These are phyloP conservation scores for Mayetiola destructor DNA, from an alignment of 2,888 invertebrate genomes.

Conservation along the genomic window DNA sequence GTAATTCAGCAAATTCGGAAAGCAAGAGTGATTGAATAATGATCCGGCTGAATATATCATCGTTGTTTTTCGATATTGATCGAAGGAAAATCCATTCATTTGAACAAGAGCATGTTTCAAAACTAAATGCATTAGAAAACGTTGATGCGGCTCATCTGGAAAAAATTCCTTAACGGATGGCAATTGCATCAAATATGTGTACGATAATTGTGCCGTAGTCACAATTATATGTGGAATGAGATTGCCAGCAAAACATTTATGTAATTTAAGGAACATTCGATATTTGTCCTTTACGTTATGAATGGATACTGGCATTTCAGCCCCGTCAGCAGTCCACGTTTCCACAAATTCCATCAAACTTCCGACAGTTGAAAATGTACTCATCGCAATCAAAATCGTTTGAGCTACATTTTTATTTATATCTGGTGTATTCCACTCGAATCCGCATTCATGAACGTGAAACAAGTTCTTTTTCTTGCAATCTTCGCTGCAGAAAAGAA, in stretches of 20 bases:
- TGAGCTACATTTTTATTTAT: background rate
- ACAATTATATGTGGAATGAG: too few relatives aligned
- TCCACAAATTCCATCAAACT: conserved; percentile 2
- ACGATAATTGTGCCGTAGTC: too few relatives aligned
- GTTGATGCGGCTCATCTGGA: background rate
- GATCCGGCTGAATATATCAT: background rate
- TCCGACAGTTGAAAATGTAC: background rate
- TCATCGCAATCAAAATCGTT: background rate
- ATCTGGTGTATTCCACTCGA: background rate
- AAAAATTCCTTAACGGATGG: background rate
- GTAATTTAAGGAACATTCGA: background rate
- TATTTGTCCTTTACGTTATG: background rate
- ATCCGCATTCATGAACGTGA: background rate
- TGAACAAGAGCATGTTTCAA: background rate
- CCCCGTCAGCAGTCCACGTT: background rate
- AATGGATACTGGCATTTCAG: background rate
- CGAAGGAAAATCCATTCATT: background rate
- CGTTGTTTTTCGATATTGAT: background rate
- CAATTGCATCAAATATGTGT: too few relatives aligned
- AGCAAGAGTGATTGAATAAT: background rate
- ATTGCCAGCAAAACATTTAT: too few relatives aligned
- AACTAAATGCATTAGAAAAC: background rate
- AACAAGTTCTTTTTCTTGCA: background rate
- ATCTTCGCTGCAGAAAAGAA: background rate
- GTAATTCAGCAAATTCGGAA: background rate